Evolutionary conservation across 2,113 vertebrate species (phyloP), one percentile per base, ranked within the genome.

Genomic region (Thryonomys swinderianus): DNA sequence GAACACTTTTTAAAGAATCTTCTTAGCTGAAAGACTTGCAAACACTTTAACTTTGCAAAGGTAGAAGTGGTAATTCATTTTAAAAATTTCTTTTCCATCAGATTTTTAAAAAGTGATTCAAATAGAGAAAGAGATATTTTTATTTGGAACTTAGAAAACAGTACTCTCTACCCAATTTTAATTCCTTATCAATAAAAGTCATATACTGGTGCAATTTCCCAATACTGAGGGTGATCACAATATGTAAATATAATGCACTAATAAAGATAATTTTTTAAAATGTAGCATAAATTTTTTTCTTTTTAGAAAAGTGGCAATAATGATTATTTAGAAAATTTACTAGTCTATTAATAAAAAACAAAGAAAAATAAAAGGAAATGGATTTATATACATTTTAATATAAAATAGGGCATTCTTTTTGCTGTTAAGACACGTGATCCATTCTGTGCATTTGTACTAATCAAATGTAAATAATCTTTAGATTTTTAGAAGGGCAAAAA

Each of bases 21-120:
- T 13, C 93, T 94, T 78, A 76, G 17, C 83, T 79, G 30, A 74
- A 82, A 89, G 45, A 57, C 25, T 66, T 84, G 84, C 62, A 53
- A 84, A 13, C 67, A 25, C 80, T 76, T 94, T 91, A 73, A 76
- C 4, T 88, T 92, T 93, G 21, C 4, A 91, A 93, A 62, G 17
- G 69, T 81, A 11, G 13, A 23, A 25, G 14, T 13, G 12, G 18
- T 73, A 57, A 89, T 57, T 90, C n/a, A n/a, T n/a, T n/a, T n/a
- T n/a, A n/a, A 53, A 82, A 85, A 8, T 21, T 40, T 66, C 73
- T 95, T 96, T 96, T 83, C 66, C 25, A 85, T 90, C 91, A 79
- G 25, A 92, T 93, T 82, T 89, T 37, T 66, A 78, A 96, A 62
- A 95, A 91, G 69, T 96, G 93, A 51, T 98, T 96, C 96, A 92